Percentiles rank a stretch among this genome's conserved stretches.
phyloP scores from a whole-genome alignment of 1,140 invertebrate species.

The Cephus cinctus region DNA sequence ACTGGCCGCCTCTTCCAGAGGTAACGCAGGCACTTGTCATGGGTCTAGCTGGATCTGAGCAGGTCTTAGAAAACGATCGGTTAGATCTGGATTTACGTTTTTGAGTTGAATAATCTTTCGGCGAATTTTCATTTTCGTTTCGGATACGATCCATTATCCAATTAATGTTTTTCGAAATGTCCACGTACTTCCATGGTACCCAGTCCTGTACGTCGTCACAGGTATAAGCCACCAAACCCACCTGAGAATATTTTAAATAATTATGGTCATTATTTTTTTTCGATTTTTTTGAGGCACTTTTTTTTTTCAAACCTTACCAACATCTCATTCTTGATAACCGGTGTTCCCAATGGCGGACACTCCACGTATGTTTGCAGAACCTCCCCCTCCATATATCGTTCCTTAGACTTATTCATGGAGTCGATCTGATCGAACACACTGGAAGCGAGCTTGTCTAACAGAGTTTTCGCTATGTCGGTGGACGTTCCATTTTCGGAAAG shows the following conservation, averaged over 20 bases:
- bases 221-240: slow-evolving; percentile 32
- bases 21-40: too few species aligned
- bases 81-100: not conserved
- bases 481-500: too few species aligned
- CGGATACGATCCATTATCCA: not conserved
- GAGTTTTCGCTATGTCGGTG: too few species aligned
- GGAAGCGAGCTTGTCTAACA: too few species aligned
- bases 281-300: slow-evolving; percentile 4
- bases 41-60: too few species aligned
- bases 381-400: too few species aligned
- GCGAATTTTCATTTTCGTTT: not conserved
- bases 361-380: slow-evolving; percentile 16
- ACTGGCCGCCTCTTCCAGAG: too few species aligned
- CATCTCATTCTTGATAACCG: slow-evolving; percentile 22
- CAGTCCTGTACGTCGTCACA: slow-evolving; percentile 32
- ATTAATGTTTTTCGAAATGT: slow-evolving; percentile 28
- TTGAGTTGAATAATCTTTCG: not conserved
- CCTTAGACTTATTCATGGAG: too few species aligned
- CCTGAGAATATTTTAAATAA: slow-evolving; percentile 11
- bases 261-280: not conserved
- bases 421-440: too few species aligned
- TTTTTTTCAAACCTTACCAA: slow-evolving; percentile 18
- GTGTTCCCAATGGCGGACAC: slow-evolving; percentile 34
- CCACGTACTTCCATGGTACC: slow-evolving; percentile 36
- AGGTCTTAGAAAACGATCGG: too few species aligned